Percentiles rank a stretch among this genome's conserved stretches.
These are phyloP conservation scores for Styela clava DNA, from an alignment of 23 tunicate species.

Conservation along the genomic window DNA sequence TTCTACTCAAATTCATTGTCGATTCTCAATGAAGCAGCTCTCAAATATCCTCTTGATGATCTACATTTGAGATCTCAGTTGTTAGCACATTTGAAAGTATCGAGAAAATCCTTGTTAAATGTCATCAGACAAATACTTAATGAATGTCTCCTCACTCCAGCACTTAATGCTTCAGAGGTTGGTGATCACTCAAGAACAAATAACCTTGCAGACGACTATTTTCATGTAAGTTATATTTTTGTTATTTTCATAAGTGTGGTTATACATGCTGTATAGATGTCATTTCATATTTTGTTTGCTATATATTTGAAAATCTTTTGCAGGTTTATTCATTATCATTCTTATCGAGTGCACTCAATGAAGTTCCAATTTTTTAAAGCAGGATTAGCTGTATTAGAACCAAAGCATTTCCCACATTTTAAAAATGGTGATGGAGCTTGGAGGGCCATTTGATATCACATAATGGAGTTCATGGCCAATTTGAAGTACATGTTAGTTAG, in stretches of 20 bases:
- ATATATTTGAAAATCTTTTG: too few relatives aligned
- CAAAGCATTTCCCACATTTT: too few relatives aligned
- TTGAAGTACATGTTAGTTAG: too few relatives aligned
- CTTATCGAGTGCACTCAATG: too few relatives aligned
- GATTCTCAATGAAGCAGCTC: slow-evolving; percentile 1
- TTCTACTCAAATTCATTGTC: slow-evolving; percentile 34
- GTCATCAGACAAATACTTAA: slow-evolving; percentile 32
- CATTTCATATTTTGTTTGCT: too few relatives aligned
- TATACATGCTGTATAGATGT: not conserved
- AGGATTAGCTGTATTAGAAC: too few relatives aligned
- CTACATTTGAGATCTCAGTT: slow-evolving; percentile 20
- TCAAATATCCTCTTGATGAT: slow-evolving; percentile 11
- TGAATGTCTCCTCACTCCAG: slow-evolving; percentile 25
- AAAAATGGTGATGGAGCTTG: too few relatives aligned
- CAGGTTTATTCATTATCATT: too few relatives aligned
- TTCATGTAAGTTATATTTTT: slow-evolving; percentile 29
- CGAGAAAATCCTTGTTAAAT: slow-evolving; percentile 27
- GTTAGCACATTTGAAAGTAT: slow-evolving; percentile 32
- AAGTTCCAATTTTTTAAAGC: too few relatives aligned
- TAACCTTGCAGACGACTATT: slow-evolving; percentile 36
- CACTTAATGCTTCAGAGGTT: slow-evolving; percentile 29
- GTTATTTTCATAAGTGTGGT: not conserved
- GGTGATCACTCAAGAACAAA: slow-evolving; percentile 7
- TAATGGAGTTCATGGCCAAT: too few relatives aligned
- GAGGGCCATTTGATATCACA: too few relatives aligned